Conservation (phyloP, 2,888 invertebrate genomes). For the Heteromyza rotundicornis region DNA sequence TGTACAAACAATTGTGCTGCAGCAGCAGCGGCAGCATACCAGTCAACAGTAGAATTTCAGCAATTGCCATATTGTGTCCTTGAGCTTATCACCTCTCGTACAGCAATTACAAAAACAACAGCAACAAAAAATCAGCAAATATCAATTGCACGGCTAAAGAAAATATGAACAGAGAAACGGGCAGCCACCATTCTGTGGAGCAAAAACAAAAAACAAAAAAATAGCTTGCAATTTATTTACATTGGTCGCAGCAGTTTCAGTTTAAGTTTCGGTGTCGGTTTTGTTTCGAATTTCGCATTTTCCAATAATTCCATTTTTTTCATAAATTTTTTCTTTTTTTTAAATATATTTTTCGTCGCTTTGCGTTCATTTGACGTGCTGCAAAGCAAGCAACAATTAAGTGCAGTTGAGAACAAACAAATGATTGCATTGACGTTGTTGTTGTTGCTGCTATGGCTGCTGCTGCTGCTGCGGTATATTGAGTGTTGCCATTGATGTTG, state of each 20-base stretch:
- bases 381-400: conserved; percentile 2
- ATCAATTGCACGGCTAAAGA: not conserved
- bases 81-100: conserved; percentile 9
- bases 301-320: conserved; percentile 15
- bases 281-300: conserved; percentile 14
- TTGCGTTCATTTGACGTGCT: not conserved
- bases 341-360: conserved; percentile 3
- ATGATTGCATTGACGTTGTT: not conserved
- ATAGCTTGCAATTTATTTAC: conserved; percentile 9
- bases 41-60: conserved; percentile 34
- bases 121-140: not conserved
- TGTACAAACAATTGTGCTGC: conserved; percentile 36
- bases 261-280: not conserved
- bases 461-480: not conserved
- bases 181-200: too few relatives aligned
- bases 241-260: conserved; percentile 7
- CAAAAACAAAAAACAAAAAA: conserved; percentile 9
- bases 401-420: conserved; percentile 1
- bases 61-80: conserved; percentile 13
- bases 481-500: not conserved
- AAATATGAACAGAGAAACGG: conserved; percentile 11
- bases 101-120: conserved; percentile 29
- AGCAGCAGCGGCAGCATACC: conserved; percentile 26
- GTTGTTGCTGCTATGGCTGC: not conserved
- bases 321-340: conserved; percentile 9